Base-by-base conservation (phyloP, 53 echinoderm and acorn worm species). In the Luidia sarsii region DNA sequence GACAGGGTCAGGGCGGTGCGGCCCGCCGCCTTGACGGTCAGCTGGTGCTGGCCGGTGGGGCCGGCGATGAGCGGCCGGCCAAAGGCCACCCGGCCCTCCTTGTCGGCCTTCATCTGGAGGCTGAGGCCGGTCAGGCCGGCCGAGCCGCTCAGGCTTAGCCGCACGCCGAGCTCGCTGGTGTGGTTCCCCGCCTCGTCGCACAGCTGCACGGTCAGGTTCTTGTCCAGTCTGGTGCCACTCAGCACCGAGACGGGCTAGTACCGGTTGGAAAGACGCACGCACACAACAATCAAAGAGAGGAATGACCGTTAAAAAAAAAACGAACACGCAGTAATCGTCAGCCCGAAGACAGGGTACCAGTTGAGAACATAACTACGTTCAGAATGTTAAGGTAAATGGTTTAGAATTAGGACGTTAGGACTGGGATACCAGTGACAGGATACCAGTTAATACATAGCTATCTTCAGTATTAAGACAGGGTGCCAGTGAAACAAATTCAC, bases 181-280 rank as follows among this genome's bases (percentile, higher is more conserved):
- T 68, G 88, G 54, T 96, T 90, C 19, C 83, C 89, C 27, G 71
- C 32, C 3, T 82, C 80, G 71, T 96, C 97, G 54, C 83, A 89
- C 3, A 96, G 75, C 67, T 93, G 91, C 10, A 96, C 80, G 18
- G 60, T 65, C 27, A 96, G 49, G 35, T 91, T 55, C 38, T 88
- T 68, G 27, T 83, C 89, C 16, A 93, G 52, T 38, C 75, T 73
- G 48, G 68, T 62, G 21, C 88, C 91, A 10, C 71, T 81, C 56
- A 88, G 70, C 8, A 93, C 71, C 28, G 83, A 54, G 35, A 92
- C 33, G 11, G 89, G 86, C 93, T 92, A 31, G 13, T 54, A n/a
- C n/a, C n/a, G n/a, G n/a, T n/a, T n/a, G n/a, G n/a, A n/a, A n/a
- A n/a, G n/a, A n/a, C n/a, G n/a, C n/a, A n/a, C n/a, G n/a, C n/a